Percentiles rank a stretch among this genome's conserved stretches.
Evolutionary conservation across 2,113 vertebrate genomes (phyloP).

Genomic region (Macrotus californicus): DNA sequence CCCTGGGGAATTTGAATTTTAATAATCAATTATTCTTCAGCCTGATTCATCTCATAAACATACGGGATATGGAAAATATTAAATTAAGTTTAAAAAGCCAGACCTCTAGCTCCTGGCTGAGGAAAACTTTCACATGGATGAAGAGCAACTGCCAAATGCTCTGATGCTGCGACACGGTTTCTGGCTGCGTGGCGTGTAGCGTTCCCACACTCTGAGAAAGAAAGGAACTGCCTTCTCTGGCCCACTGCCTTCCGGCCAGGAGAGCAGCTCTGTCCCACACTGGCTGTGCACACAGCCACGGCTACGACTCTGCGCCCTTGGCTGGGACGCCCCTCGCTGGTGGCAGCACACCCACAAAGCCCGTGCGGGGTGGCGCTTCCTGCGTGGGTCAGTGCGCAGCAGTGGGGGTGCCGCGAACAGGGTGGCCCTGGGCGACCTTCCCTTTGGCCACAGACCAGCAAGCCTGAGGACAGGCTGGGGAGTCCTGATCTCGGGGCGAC

Average conservation of each 20-base stretch:
- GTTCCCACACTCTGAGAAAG: conserved; percentile 27
- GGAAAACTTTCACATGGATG: conserved; percentile 52
- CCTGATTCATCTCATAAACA: conserved; percentile 68
- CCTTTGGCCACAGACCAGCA: neutral
- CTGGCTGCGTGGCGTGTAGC: neutral
- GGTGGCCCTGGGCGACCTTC: neutral
- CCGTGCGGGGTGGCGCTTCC: rapidly evolving
- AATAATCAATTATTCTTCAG: conserved; percentile 65
- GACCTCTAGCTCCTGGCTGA: conserved; percentile 20
- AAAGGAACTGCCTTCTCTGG: neutral
- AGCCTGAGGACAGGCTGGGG: rapidly evolving
- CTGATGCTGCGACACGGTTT: neutral
- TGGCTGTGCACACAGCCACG: neutral
- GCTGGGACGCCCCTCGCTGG: neutral
- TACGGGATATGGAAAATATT: conserved; percentile 61
- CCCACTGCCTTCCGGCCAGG: neutral
- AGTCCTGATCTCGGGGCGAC: rapidly evolving
- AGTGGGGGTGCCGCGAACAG: rapidly evolving
- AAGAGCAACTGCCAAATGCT: conserved; percentile 47
- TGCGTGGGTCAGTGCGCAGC: neutral
- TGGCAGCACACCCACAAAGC: no score
- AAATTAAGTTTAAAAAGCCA: conserved; percentile 58
- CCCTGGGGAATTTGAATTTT: conserved; percentile 62
- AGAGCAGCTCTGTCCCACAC: neutral
- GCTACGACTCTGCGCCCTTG: neutral